A percentile compares a stretch with the other conserved stretches of the same genome.
phyloP scores from a whole-genome alignment of 1,140 invertebrate genomes.

The Hycleus phaleratus region DNA sequence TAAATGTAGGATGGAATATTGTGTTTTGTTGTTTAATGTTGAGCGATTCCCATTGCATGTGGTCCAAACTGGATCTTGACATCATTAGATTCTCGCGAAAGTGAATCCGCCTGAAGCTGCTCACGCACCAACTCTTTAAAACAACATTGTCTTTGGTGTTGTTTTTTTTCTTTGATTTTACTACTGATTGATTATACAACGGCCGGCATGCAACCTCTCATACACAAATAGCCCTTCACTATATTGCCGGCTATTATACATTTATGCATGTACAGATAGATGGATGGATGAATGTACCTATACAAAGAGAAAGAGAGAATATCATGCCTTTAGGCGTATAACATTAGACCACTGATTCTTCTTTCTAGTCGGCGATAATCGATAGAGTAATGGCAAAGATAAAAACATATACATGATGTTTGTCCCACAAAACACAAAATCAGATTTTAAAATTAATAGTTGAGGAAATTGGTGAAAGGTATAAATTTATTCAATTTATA shows the following conservation, averaged over 20 bases:
- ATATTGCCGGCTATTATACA: too few relatives aligned
- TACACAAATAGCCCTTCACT: too few relatives aligned
- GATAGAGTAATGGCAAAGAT: background rate
- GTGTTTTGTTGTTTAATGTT: slow-evolving; percentile 8
- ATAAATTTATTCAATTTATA: too few relatives aligned
- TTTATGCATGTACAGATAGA: too few relatives aligned
- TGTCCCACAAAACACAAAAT: too few relatives aligned
- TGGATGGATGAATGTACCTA: too few relatives aligned
- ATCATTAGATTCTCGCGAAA: slow-evolving; percentile 24
- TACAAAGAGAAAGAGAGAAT: too few relatives aligned
- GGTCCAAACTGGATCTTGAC: slow-evolving; percentile 20
- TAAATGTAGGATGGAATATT: slow-evolving; percentile 11
- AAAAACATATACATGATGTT: background rate
- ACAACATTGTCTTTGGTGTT: slow-evolving; percentile 10
- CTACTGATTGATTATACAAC: slow-evolving; percentile 15
- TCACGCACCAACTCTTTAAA: slow-evolving; percentile 18
- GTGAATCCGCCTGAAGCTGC: slow-evolving; percentile 16
- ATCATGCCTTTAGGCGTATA: too few relatives aligned
- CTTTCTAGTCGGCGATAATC: background rate
- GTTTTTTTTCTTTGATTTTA: slow-evolving; percentile 12
- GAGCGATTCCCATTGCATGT: slow-evolving; percentile 17
- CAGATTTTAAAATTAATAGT: too few relatives aligned
- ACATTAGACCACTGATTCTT: too few relatives aligned
- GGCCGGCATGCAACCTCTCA: slow-evolving; percentile 2
- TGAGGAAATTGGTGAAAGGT: too few relatives aligned